A percentile compares a stretch with the other conserved stretches of the same genome.
Conservation (phyloP, 2,888 invertebrate species). For the Agrotis puta region DNA sequence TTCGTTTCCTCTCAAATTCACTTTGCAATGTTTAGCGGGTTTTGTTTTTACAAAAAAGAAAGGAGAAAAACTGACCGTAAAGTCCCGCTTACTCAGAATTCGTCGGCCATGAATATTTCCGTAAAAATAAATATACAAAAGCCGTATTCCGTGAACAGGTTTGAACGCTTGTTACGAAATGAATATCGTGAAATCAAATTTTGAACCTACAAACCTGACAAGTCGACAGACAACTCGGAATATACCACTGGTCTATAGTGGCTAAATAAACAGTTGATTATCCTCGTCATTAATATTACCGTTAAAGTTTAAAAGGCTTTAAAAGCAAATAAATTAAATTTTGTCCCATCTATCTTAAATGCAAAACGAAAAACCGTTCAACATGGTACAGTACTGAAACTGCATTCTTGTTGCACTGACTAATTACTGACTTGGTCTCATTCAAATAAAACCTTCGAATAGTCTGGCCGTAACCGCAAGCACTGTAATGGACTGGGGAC, state of each 20-base stretch:
- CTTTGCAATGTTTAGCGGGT: constrained; percentile 37
- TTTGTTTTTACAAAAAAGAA: constrained; percentile 41
- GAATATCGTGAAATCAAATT: constrained; percentile 80
- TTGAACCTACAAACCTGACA: constrained; percentile 57
- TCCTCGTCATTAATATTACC: neutral
- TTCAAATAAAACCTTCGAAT: constrained; percentile 59
- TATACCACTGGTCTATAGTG: constrained; percentile 21
- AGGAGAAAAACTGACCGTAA: constrained; percentile 35
- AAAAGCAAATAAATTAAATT: constrained; percentile 12
- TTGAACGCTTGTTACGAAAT: constrained; percentile 78
- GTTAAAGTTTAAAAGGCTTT: constrained; percentile 6
- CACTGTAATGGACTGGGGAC: constrained; percentile 50
- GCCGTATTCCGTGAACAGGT: constrained; percentile 61
- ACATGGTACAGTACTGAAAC: constrained; percentile 26
- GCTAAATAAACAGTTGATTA: constrained; percentile 15
- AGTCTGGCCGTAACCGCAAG: constrained; percentile 50
- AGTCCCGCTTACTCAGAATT: constrained; percentile 36
- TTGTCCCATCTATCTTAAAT: neutral
- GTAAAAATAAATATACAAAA: constrained; percentile 59
- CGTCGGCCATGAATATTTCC: constrained; percentile 63
- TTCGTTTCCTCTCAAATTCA: constrained; percentile 40
- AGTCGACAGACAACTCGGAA: constrained; percentile 43
- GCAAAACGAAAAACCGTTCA: constrained; percentile 23
- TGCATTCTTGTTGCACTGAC: constrained; percentile 51
- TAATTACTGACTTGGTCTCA: constrained; percentile 57